phyloP scores from a whole-genome alignment of 2,113 vertebrate species.

The Labeo catla region DNA sequence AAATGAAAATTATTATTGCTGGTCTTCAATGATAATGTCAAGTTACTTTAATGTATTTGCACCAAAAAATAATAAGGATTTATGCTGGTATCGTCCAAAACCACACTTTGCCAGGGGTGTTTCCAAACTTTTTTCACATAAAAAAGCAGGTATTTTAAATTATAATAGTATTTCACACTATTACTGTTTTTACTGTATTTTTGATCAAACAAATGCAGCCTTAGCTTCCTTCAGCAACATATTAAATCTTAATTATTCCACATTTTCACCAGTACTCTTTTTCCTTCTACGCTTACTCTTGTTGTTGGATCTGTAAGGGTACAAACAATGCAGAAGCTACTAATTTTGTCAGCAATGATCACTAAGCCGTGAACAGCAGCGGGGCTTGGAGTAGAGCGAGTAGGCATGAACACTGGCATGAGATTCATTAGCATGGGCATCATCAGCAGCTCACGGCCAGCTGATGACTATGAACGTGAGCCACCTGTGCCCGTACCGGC shows the following conservation, averaged over 20 bases:
- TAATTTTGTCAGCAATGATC: constrained; percentile 5
- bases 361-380: constrained; percentile 66
- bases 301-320: background rate
- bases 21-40: too few species aligned
- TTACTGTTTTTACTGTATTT: background rate
- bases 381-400: constrained; percentile 56
- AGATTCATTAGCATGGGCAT: constrained; percentile 34
- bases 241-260: background rate
- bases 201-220: background rate
- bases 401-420: constrained; percentile 46
- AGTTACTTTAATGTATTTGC: too few species aligned
- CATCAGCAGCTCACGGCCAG: constrained; percentile 50
- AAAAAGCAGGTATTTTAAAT: background rate
- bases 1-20: too few species aligned
- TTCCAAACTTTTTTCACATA: background rate
- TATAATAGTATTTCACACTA: background rate
- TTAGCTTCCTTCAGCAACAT: background rate
- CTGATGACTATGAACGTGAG: constrained; percentile 60
- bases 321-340: constrained; percentile 9
- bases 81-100: too few species aligned
- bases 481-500: constrained; percentile 40
- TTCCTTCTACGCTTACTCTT: background rate
- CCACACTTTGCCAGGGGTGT: too few species aligned
- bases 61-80: too few species aligned
- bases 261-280: background rate